phyloP scores from a whole-genome alignment of 2,888 invertebrate genomes.

The Papilio gigon region DNA sequence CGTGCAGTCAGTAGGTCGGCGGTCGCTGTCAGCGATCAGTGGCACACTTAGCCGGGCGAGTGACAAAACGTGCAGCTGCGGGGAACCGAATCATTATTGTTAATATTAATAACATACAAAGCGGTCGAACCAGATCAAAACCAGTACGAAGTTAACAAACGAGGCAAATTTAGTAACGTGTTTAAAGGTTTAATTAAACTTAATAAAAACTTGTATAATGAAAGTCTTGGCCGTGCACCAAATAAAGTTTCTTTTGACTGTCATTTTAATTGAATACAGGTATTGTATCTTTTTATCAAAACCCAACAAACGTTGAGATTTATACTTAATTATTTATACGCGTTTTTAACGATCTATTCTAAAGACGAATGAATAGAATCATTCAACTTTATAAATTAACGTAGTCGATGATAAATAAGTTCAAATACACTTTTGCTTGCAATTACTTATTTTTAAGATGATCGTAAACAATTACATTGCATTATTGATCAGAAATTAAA shows the following conservation, averaged over 20 bases:
- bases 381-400: background rate
- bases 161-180: conserved; percentile 22
- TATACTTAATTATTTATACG: background rate
- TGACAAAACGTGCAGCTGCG: conserved; percentile 58
- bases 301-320: background rate
- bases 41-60: conserved; percentile 71
- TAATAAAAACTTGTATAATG: conserved; percentile 29
- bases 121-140: conserved; percentile 30
- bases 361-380: background rate
- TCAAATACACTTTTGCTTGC: background rate
- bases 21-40: conserved; percentile 55
- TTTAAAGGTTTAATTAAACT: conserved; percentile 21
- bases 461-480: background rate
- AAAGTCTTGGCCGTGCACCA: conserved; percentile 20
- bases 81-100: conserved; percentile 40
- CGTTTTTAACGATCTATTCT: background rate
- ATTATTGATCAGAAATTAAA: background rate
- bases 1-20: conserved; percentile 67
- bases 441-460: background rate
- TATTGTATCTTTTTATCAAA: conserved; percentile 17
- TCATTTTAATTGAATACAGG: background rate
- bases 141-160: conserved; percentile 29
- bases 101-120: conserved; percentile 37
- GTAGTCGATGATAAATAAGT: background rate
- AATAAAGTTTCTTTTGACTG: conserved; percentile 21